A percentile compares a stretch with the other conserved stretches of the same genome.
Evolutionary conservation across 2,797 vertebrate species (phyloP).

Genomic region (Sus cebifrons): DNA sequence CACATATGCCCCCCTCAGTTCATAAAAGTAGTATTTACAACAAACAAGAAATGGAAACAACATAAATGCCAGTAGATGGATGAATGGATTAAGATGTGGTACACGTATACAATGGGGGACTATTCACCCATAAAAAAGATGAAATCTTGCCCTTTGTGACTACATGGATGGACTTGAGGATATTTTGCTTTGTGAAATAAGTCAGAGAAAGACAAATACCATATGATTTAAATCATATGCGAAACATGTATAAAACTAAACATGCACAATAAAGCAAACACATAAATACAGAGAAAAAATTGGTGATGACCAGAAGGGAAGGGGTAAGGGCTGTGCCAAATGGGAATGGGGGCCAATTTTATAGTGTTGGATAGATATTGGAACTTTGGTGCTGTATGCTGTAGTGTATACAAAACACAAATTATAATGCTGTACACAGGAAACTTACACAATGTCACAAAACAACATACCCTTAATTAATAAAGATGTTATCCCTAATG

Average conservation of each 20-base stretch:
- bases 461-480: neutral
- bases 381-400: neutral
- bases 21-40: neutral
- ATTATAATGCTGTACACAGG: neutral
- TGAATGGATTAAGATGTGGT: neutral
- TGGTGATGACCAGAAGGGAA: neutral
- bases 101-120: neutral
- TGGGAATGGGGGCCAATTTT: neutral
- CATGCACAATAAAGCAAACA: neutral
- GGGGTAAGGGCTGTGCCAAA: fast-evolving
- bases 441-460: neutral
- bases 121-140: neutral
- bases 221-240: neutral
- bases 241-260: neutral
- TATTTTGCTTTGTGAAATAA: neutral
- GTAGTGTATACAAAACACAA: neutral
- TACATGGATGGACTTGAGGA: neutral
- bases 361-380: neutral
- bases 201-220: neutral
- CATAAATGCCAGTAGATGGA: neutral
- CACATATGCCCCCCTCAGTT: neutral
- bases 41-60: neutral
- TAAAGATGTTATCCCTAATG: neutral
- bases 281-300: neutral
- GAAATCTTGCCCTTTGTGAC: neutral